Evolutionary conservation across 2,888 invertebrate species (phyloP), one percentile per base, ranked within the genome.

Genomic region (Coelopa pilipes): DNA sequence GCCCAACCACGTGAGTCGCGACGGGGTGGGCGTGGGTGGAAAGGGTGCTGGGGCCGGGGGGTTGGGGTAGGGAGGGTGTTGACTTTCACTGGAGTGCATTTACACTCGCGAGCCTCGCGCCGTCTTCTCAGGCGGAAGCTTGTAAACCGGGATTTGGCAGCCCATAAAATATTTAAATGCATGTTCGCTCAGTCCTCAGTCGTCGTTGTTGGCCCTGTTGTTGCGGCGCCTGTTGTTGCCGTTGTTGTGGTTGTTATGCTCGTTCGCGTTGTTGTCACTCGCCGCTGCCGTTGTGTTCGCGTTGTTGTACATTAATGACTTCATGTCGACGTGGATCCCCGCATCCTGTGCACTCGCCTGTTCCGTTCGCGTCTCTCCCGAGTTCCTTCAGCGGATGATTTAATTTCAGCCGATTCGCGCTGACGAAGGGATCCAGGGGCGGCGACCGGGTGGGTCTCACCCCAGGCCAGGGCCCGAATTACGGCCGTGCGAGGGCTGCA

Each of bases 91-190:
- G 19, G 60, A 62, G 62, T 62, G 62, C 62, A 62, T 62, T 62
- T 62, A 45, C 34, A 34, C 45, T 45, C 62, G n/a, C 4, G 15
- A 24, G 62, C 34, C 11, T 12, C 62, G 45, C 34, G 34, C 62
- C 34, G 34, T 46, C 47, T 24, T 57, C 47, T 45, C 55, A 12
- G 53, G 34, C 21, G 69, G 15, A 19, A 57, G 80, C 82, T 82
- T 82, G 83, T 82, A 82, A 81, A 80, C 82, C 80, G 82, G 82
- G 81, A 83, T 84, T 83, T 84, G 84, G 83, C 83, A 84, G 84
- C 83, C 84, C 84, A 82, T 84, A 84, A 83, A 84, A 59, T 69
- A 69, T 69, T 69, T 69, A 69, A 69, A 69, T 69, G 19, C n/a
- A 53, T 53, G 53, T 53, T 53, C 53, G 3, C n/a, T 53, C 34